phyloP scores from a whole-genome alignment of 2,888 invertebrate species.

The Oscheius myriophilus region DNA sequence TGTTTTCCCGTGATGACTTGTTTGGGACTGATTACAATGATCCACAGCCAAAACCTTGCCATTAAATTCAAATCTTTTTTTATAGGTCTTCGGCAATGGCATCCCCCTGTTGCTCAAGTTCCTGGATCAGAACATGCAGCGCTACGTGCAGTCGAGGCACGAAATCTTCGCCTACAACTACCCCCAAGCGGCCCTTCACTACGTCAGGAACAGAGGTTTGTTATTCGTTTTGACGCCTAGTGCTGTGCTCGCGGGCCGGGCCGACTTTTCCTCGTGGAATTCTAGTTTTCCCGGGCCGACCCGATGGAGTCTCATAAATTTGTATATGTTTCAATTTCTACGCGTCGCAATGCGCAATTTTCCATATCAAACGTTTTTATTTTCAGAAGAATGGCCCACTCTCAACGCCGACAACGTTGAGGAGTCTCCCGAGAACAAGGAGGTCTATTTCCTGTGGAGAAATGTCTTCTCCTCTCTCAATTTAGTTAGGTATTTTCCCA shows the following conservation, averaged over 20 bases:
- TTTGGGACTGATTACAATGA: no score
- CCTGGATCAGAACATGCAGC: constrained; percentile 78
- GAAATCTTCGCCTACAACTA: constrained; percentile 71
- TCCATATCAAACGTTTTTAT: background rate
- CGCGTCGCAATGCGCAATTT: background rate
- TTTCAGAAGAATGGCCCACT: constrained; percentile 67
- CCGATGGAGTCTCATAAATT: no score
- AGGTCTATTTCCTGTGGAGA: constrained; percentile 87
- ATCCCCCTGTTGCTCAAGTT: constrained; percentile 97
- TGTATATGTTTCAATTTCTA: no score
- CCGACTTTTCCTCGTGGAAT: no score
- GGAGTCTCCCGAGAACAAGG: constrained; percentile 35
- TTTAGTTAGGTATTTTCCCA: constrained; percentile 75
- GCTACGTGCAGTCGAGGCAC: constrained; percentile 86
- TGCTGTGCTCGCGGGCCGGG: no score
- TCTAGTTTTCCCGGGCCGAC: no score
- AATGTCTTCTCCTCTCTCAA: constrained; percentile 98
- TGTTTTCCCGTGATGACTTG: no score
- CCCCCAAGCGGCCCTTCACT: constrained; percentile 63
- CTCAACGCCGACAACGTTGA: constrained; percentile 66
- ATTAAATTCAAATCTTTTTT: no score
- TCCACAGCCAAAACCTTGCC: no score
- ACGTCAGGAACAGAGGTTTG: constrained; percentile 61
- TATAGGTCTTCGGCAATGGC: constrained; percentile 94
- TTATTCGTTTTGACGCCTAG: background rate